These are phyloP conservation scores for Caenorhabditis virilis DNA, from an alignment of 2,888 invertebrate species.

Conservation along the genomic window DNA sequence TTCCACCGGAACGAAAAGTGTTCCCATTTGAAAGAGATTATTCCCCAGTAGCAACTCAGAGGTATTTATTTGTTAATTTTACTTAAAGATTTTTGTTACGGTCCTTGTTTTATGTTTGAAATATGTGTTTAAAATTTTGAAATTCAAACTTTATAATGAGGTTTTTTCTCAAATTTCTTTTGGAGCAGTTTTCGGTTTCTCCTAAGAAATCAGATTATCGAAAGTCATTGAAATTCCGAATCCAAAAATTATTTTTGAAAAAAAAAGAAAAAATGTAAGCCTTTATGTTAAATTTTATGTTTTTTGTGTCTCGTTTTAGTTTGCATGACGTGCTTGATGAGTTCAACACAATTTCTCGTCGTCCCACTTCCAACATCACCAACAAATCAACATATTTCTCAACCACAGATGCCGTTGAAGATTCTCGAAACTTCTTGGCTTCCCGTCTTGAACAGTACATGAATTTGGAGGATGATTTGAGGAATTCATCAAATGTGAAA, in stretches of 20 bases:
- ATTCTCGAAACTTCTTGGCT: constrained; percentile 32
- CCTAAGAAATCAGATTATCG: too few relatives aligned
- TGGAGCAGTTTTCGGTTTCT: too few relatives aligned
- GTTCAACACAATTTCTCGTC: constrained; percentile 24
- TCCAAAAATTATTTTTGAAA: too few relatives aligned
- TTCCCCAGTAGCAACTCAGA: too few relatives aligned
- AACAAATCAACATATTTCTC: too few relatives aligned
- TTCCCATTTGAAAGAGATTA: constrained; percentile 24
- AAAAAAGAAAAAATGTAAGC: too few relatives aligned
- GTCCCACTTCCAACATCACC: too few relatives aligned
- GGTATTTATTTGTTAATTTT: constrained; percentile 3
- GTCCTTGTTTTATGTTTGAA: constrained; percentile 6
- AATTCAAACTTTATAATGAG: too few relatives aligned
- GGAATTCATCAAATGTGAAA: neutral
- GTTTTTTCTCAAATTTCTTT: too few relatives aligned
- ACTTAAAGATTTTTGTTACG: constrained; percentile 4
- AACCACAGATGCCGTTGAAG: constrained; percentile 19
- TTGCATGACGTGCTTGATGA: constrained; percentile 47
- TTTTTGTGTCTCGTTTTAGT: constrained; percentile 24
- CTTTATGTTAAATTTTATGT: too few relatives aligned
- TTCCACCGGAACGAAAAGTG: constrained; percentile 26
- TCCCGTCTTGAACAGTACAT: constrained; percentile 28
- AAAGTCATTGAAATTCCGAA: too few relatives aligned
- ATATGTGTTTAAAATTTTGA: too few relatives aligned
- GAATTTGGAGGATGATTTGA: constrained; percentile 2